Evolutionary conservation across 2,888 invertebrate species (phyloP), one percentile per base, ranked within the genome.

Genomic region (Harpagoxenus sublaevis): DNA sequence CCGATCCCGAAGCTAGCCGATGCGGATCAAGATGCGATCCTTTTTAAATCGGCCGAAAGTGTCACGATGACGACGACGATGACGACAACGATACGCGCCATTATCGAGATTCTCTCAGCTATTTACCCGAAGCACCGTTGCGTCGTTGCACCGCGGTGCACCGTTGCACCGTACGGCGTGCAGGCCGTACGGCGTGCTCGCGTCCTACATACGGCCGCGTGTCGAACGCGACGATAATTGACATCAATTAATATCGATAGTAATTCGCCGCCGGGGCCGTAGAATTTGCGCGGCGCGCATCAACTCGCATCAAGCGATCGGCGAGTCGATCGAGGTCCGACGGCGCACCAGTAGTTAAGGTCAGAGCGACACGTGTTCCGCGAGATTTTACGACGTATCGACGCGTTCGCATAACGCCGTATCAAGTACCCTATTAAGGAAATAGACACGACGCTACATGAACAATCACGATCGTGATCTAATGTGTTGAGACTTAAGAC

Each of bases 211-310:
- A 87, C 82, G 48, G 18, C 86, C 71, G 63, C 60, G 60, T 83
- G 73, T 83, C 88, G 87, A 85, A 88, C 89, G 89, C 85, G 89
- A 91, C 92, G 93, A 92, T 94, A 94, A 94, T 94, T 93, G 93
- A 91, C 92, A 91, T 91, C 93, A 92, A 94, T 94, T 94, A 94
- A 94, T 93, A 92, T 92, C 92, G 91, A 93, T 91, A 93, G 92
- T 92, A 92, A 94, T 87, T 87, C 82, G 62, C 66, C 60, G 84
- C 79, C 68, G 68, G 74, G 74, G 70, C 60, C 68, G 71, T 71
- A 68, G 70, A 86, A 77, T 48, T n/a, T 85, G 84, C 81, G 68
- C 68, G 85, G 81, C 83, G 77, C 60, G 71, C 4, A 28, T 42
- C 57, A 9, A 8, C 39, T 74, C 42, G 60, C 18, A 42, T 31